A percentile compares a stretch with the other conserved stretches of the same genome.
Evolutionary conservation across 2,888 invertebrate genomes (phyloP).

Genomic region (Geophilus truncorum): DNA sequence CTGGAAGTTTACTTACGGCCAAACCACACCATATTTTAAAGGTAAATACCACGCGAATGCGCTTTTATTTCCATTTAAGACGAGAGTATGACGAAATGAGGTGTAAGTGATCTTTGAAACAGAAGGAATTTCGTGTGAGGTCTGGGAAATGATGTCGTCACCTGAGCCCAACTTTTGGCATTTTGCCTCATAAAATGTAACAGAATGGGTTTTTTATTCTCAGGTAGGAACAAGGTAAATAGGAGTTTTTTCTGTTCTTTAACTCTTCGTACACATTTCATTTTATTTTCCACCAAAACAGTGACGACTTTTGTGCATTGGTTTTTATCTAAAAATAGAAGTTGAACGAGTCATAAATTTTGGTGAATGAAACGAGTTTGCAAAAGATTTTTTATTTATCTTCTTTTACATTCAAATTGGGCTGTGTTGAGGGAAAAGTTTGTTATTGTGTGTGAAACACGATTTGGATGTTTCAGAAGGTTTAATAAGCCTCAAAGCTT

Average conservation of each 20-base stretch:
- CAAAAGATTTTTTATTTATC: neutral
- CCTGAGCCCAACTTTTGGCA: constrained; percentile 17
- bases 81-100: neutral
- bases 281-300: neutral
- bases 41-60: neutral
- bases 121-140: neutral
- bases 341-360: neutral
- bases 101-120: neutral
- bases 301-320: neutral
- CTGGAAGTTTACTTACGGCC: neutral
- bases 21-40: constrained; percentile 8
- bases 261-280: too few relatives aligned
- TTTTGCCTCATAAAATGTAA: constrained; percentile 23
- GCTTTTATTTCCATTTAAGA: neutral
- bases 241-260: neutral
- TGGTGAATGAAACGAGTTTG: neutral
- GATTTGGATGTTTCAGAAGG: too few relatives aligned
- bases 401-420: neutral
- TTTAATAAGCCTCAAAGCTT: too few relatives aligned
- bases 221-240: constrained; percentile 1
- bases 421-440: neutral
- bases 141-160: constrained; percentile 13
- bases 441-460: too few relatives aligned
- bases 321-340: neutral
- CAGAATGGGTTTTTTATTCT: constrained; percentile 11